Conservation (phyloP, 2,888 invertebrate genomes). For the Pemphredon lugubris region DNA sequence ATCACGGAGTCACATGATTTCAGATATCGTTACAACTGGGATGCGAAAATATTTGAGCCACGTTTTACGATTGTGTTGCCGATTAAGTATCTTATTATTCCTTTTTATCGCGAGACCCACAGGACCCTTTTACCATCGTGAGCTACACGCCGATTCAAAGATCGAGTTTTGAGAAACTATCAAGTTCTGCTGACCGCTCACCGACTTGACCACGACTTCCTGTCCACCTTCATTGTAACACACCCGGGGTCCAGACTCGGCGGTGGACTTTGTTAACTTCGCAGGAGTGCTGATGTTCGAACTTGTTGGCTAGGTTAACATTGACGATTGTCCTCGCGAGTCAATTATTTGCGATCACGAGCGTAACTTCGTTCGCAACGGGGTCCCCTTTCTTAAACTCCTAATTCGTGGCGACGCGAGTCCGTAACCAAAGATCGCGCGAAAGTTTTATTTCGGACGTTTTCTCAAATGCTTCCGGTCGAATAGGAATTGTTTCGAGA, state of each 20-base stretch:
- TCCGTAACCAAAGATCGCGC: no score
- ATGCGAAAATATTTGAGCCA: no score
- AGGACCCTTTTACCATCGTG: no score
- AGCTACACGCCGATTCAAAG: slow-evolving; percentile 49
- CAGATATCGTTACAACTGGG: no score
- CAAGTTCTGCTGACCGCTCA: slow-evolving; percentile 62
- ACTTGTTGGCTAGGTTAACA: slow-evolving; percentile 39
- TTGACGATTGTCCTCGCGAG: slow-evolving; percentile 48
- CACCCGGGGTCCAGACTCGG: slow-evolving; percentile 37
- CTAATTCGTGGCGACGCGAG: no score
- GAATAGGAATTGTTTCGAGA: no score
- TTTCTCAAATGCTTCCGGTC: no score
- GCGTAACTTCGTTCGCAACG: neutral
- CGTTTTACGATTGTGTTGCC: no score
- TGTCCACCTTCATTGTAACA: slow-evolving; percentile 52
- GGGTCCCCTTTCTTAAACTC: neutral
- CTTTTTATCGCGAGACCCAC: neutral
- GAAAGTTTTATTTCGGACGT: no score
- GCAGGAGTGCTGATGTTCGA: slow-evolving; percentile 44
- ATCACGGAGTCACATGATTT: no score
- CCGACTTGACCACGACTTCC: slow-evolving; percentile 59
- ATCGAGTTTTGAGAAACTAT: slow-evolving; percentile 65
- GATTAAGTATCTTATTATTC: no score
- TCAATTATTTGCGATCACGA: slow-evolving; percentile 52
- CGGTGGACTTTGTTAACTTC: slow-evolving; percentile 42